Evolutionary conservation across 2,797 vertebrate genomes (phyloP).

Genomic region (Hippoglossus hippoglossus): DNA sequence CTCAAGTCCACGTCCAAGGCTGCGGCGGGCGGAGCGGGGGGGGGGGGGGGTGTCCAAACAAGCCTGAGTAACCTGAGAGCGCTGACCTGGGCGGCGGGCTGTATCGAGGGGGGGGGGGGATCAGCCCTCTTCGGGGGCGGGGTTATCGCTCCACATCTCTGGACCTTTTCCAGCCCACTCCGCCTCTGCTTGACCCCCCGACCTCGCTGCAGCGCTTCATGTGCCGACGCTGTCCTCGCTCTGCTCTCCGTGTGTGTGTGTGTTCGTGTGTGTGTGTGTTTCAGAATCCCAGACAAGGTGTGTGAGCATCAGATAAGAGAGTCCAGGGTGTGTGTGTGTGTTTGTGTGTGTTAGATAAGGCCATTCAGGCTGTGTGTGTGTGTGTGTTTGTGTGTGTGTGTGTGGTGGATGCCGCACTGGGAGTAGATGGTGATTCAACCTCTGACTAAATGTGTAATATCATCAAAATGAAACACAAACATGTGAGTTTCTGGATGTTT

Average conservation of each 20-base stretch:
- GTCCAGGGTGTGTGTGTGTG: conserved; percentile 3
- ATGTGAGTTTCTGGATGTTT: too few species aligned
- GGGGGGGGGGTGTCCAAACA: conserved; percentile 40
- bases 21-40: not conserved
- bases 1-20: conserved; percentile 82
- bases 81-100: conserved; percentile 65
- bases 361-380: not conserved
- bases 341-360: conserved; percentile 2
- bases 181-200: conserved; percentile 62
- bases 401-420: not conserved
- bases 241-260: not conserved
- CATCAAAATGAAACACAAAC: too few species aligned
- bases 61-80: conserved; percentile 73
- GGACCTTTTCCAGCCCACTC: conserved; percentile 67
- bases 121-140: conserved; percentile 4
- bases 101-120: conserved; percentile 28
- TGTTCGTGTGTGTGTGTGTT: conserved; percentile 24
- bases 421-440: not conserved
- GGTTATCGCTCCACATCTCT: conserved; percentile 72
- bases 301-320: conserved; percentile 44
- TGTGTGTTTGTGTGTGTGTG: conserved; percentile 3
- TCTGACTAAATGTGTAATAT: not conserved
- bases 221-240: conserved; percentile 11
- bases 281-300: conserved; percentile 11
- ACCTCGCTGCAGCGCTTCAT: conserved; percentile 46